Evolutionary conservation across 2,888 invertebrate species (phyloP), one percentile per base, ranked within the genome.

Genomic region (Lasioglossum villosulum): DNA sequence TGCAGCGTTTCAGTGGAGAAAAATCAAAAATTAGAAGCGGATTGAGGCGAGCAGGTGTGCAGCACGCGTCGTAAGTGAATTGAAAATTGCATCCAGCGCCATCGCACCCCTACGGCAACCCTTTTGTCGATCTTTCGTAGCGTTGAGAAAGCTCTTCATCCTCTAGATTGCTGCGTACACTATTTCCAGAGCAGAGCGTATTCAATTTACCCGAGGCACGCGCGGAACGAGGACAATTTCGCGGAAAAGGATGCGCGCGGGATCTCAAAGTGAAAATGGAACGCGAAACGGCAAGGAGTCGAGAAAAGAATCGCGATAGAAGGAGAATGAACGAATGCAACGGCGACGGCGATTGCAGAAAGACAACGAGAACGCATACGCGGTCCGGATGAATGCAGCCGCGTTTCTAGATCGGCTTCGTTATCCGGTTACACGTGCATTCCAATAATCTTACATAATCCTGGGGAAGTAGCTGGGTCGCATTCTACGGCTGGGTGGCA

Each of bases 401-500:
- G 68, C 63, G 75, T 82, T 74, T 82, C 52, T 78, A 68, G 78
- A 82, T 82, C 74, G 70, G 70, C 73, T 80, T 88, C 34, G 83
- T 88, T 86, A 88, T 88, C 68, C 75, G 81, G 83, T 86, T 88
- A 76, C 83, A 30, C 86, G 75, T 19, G 75, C 78, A 77, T 88
- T 86, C 79, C 72, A 70, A 77, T 83, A 83, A 88, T 81, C 83
- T 88, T 88, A 86, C 86, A 81, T 86, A 88, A 88, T 66, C 75
- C 45, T 56, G 74, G 63, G 52, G 70, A 82, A 86, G 71, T 84
- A 71, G 78, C 82, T 39, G 37, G 42, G 48, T 75, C 30, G 63
- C 75, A 39, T 75, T 86, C 68, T 63, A 79, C 72, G 70, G 71
- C 52, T 71, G 63, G 52, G 48, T 80, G 79, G 79, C 79, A 72